Base-by-base conservation (phyloP, 2,888 invertebrate genomes). In the Labia minor region DNA sequence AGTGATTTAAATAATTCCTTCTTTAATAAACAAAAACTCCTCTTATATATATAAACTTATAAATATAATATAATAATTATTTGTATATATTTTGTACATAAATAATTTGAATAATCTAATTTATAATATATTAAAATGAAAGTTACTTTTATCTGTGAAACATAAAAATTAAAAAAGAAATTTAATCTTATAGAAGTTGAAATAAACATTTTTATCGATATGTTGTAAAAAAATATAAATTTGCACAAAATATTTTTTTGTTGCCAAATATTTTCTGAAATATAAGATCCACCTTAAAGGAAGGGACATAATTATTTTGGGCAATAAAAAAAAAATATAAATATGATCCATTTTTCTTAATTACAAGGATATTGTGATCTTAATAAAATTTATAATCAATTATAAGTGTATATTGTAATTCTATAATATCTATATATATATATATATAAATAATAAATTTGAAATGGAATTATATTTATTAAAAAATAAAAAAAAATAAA, bases 1-100 rank as follows among this genome's bases (percentile, higher is more conserved):
- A 18, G 18, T 6, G 6, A 18, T 6, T 61, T 61, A 19, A 18
- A 66, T 49, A 65, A 65, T 65, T 61, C 61, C 26, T 65, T 65
- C 18, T 19, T 19, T 63, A 4, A 63, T 4, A 63, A 18, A 63
- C 14, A 63, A n/a, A 14, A 26, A 64, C 33, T 21, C 19, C 2
- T 21, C 16, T 64, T 21, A 21, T 21, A 18, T 2, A 16, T 3
- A 62, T 14, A 19, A 4, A 19, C 14, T 19, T n/a, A 62, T 62
- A 21, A 21, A 21, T 62, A 62, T n/a, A 62, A 62, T 18, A 61
- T 18, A 62, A 37, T 20, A 37, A 37, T 8, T 16, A 49, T 37
- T 37, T 65, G 49, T 14, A 49, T 65, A 64, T n/a, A 37, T 65
- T 1, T 19, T 65, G 37, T 33, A 14, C 20, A 37, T 26, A 37